Evolutionary conservation across 2,113 vertebrate species (phyloP).

Genomic region (Gambusia holbrooki): DNA sequence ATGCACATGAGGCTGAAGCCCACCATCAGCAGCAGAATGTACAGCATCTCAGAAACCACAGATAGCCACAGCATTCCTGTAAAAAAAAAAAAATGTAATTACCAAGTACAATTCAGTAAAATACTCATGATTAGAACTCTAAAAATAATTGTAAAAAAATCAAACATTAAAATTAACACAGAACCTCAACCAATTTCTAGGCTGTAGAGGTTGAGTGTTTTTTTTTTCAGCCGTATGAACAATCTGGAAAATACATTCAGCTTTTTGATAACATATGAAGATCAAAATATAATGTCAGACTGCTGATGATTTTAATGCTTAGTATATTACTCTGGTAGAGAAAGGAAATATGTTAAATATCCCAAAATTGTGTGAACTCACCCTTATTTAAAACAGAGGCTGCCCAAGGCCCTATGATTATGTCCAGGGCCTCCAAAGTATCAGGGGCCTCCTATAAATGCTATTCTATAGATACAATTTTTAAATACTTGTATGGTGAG

Average conservation of each 20-base stretch:
- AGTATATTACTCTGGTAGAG: too few relatives aligned
- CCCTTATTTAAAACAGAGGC: too few relatives aligned
- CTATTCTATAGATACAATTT: too few relatives aligned
- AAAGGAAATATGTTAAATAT: too few relatives aligned
- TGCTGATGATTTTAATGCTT: too few relatives aligned
- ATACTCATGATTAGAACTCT: neutral
- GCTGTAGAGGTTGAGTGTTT: neutral
- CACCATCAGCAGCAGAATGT: slow-evolving; percentile 91
- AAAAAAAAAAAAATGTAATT: neutral
- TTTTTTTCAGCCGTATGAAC: slow-evolving; percentile 3
- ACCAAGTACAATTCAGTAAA: neutral
- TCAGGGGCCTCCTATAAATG: too few relatives aligned
- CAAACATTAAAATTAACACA: neutral
- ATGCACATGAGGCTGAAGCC: slow-evolving; percentile 98
- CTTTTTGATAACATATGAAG: neutral
- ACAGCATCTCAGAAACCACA: slow-evolving; percentile 92
- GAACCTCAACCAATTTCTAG: neutral
- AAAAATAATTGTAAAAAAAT: too few relatives aligned
- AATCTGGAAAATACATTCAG: slow-evolving; percentile 12
- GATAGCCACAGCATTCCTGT: slow-evolving; percentile 95
- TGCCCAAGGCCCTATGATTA: too few relatives aligned
- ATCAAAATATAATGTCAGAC: too few relatives aligned
- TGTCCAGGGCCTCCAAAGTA: too few relatives aligned
- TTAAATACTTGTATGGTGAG: too few relatives aligned
- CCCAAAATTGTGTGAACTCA: too few relatives aligned